Evolutionary conservation across 2,113 vertebrate genomes (phyloP).

Genomic region (Python bivittatus): DNA sequence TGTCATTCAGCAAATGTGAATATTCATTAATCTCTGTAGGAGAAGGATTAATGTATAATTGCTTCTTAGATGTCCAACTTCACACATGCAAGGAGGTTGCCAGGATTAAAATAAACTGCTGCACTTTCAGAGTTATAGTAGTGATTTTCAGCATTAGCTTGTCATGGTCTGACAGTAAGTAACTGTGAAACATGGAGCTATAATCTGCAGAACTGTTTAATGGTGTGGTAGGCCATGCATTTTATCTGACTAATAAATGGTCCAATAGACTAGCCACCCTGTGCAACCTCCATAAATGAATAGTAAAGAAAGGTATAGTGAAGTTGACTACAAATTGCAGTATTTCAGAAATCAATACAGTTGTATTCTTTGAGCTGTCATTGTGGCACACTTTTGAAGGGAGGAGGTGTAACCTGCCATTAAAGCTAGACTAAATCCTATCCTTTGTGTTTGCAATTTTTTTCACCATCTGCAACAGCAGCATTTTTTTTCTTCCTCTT

Average conservation of each 20-base stretch:
- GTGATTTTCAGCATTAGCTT: background rate
- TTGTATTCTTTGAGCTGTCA: background rate
- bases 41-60: conserved; percentile 27
- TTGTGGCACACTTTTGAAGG: background rate
- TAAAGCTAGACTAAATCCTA: background rate
- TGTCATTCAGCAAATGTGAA: background rate
- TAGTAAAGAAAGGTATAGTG: background rate
- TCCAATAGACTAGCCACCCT: background rate
- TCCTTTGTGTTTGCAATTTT: background rate
- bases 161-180: background rate
- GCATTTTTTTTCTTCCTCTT: background rate
- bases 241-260: conserved; percentile 21
- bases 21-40: background rate
- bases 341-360: background rate
- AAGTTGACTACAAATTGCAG: background rate
- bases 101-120: conserved; percentile 28
- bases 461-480: background rate
- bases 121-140: conserved; percentile 35
- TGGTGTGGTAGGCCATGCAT: conserved; percentile 1
- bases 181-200: background rate
- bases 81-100: background rate
- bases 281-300: background rate
- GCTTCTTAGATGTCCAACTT: conserved; percentile 12
- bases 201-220: conserved; percentile 26
- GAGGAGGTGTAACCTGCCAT: background rate